Base-by-base conservation (phyloP, 2,888 invertebrate genomes). In the Tetropium fuscum region DNA sequence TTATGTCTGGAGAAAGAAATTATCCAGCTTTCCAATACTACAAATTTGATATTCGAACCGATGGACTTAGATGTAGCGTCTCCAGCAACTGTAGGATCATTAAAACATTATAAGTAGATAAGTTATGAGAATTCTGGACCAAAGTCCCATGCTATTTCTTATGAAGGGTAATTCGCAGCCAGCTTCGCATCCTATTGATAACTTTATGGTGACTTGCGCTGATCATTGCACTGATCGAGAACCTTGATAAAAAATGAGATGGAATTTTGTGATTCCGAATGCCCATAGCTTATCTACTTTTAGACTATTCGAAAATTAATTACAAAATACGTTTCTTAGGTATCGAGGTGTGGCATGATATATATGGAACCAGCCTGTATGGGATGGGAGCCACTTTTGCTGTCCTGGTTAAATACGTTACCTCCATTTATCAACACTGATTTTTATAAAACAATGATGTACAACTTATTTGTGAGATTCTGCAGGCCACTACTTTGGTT, bases 1-100 rank as follows among this genome's bases (percentile, higher is more conserved):
- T 98, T n/a, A 97, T 97, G 95, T 97, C 96, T 47, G 97, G 97
- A 0, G 97, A 94, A 87, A 74, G 64, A 98, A 83, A 96, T 97
- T 73, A 97, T 97, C 59, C 95, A 95, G 79, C 84, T 98, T 58
- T 91, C 96, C 0, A 88, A 90, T 18, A 91, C 92, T 0, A 97
- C 96, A 8, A 97, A 95, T 82, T 84, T 97, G 43, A 87, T 98
- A 57, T 98, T 97, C 78, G 97, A 98, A 78, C 93, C 97, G 0
- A 95, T 95, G 94, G 97, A 97, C 78, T 85, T 98, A 65, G 96
- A 96, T 79, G 94, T 93, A n/a, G 95, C 95, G 0, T 94, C 94
- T 0, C 95, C 95, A 0, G 94, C 95, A 32, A 95, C 95, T 8
- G 94, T 87, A 75, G 65, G n/a, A n/a, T n/a, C n/a, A n/a, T n/a